Evolutionary conservation across 1,140 invertebrate genomes (phyloP).

Genomic region (Panagrolaimus sp.): DNA sequence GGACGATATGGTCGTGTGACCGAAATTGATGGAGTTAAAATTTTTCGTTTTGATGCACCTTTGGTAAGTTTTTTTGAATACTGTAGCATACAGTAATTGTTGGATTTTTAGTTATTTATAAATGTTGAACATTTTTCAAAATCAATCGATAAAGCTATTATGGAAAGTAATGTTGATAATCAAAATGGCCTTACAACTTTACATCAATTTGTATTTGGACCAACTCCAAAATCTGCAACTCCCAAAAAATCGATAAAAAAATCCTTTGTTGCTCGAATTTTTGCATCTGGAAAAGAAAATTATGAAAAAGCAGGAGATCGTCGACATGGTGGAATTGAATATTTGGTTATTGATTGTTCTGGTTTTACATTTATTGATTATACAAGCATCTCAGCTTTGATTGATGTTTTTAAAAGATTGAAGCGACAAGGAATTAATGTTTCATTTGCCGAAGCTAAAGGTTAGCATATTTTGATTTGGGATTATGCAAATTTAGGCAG

Average conservation of each 20-base stretch:
- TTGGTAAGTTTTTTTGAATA: conserved; percentile 25
- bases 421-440: conserved; percentile 38
- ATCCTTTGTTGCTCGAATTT: conserved; percentile 13
- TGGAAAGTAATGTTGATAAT: background rate
- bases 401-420: conserved; percentile 47
- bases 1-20: conserved; percentile 40
- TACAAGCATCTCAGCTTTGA: conserved; percentile 40
- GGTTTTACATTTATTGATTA: conserved; percentile 55
- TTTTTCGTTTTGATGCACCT: conserved; percentile 50
- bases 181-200: background rate
- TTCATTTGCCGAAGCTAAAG: conserved; percentile 58
- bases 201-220: background rate
- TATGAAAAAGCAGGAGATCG: background rate
- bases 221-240: conserved; percentile 16
- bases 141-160: conserved; percentile 36
- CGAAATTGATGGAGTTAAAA: conserved; percentile 29
- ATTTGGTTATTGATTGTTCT: conserved; percentile 49
- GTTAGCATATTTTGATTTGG: conserved; percentile 21
- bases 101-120: conserved; percentile 45
- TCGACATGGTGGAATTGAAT: conserved; percentile 24
- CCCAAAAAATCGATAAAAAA: conserved; percentile 8
- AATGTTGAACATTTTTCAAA: conserved; percentile 49
- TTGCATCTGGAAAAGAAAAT: conserved; percentile 14
- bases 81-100: background rate
- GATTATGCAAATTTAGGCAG: too few species aligned